Base-by-base conservation (phyloP, 1,140 invertebrate species). In the Proales similis region DNA sequence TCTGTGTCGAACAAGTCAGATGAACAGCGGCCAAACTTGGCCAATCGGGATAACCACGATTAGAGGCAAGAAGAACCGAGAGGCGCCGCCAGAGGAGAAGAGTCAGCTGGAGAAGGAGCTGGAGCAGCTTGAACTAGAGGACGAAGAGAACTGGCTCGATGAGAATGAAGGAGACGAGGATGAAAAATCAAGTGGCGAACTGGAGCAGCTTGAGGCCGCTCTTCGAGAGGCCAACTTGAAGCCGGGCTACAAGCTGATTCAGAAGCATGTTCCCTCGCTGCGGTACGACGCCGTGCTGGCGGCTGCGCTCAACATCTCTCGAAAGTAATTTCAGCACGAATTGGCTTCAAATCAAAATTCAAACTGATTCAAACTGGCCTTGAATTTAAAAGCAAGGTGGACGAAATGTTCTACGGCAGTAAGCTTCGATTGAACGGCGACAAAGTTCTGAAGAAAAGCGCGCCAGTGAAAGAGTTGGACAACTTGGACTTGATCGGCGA, bases 201-300 rank as follows among this genome's bases (percentile, higher is more conserved):
- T n/a, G n/a, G n/a, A n/a, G n/a, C n/a, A n/a, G n/a, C n/a, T n/a
- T n/a, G n/a, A n/a, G n/a, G n/a, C n/a, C n/a, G n/a, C n/a, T n/a
- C n/a, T n/a, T n/a, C n/a, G n/a, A n/a, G n/a, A n/a, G n/a, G n/a
- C n/a, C n/a, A n/a, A n/a, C n/a, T n/a, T n/a, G n/a, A n/a, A n/a
- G n/a, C n/a, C n/a, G n/a, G 33, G 51, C 2, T 57, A 42, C 27
- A 57, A 57, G 32, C 39, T 57, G 1, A 24, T 26, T 4, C 51
- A 57, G 32, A 57, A 57, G 27, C 51, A 57, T 26, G 51, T 57
- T 3, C 51, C 51, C 17, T 57, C 51, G 27, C 36, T 57, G 11
- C 33, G 51, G 20, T n/a, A 42, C 20, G 51, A 57, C 27, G 27
- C 51, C 7, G 22, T 57, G 0, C 11, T 57, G 9, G 51, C 51